These are phyloP conservation scores for Drosophila fulvimacula DNA, from an alignment of 2,888 invertebrate genomes.

Conservation along the genomic window DNA sequence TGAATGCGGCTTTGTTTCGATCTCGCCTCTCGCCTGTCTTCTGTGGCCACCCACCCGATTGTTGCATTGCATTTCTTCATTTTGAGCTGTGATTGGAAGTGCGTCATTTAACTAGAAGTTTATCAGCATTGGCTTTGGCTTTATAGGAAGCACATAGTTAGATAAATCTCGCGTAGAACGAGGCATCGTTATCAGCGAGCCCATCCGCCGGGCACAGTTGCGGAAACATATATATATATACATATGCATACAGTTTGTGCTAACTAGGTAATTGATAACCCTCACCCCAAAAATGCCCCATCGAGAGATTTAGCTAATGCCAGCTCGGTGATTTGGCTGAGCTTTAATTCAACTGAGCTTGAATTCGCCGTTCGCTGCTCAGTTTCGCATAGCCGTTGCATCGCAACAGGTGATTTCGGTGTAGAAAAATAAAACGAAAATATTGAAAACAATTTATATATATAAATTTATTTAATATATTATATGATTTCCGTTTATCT, in stretches of 20 bases:
- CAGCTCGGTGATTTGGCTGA: slow-evolving; percentile 6
- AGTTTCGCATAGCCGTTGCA: slow-evolving; percentile 37
- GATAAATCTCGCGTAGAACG: slow-evolving; percentile 68
- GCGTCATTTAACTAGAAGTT: slow-evolving; percentile 63
- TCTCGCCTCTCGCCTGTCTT: slow-evolving; percentile 11
- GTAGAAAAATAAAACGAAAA: not conserved
- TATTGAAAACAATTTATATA: not conserved
- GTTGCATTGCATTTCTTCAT: slow-evolving; percentile 15
- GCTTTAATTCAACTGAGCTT: slow-evolving; percentile 35
- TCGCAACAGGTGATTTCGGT: slow-evolving; percentile 40
- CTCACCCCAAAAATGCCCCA: slow-evolving; percentile 54
- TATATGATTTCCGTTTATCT: slow-evolving; percentile 5
- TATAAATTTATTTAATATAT: slow-evolving; percentile 7
- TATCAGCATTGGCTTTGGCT: slow-evolving; percentile 38
- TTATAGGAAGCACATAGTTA: slow-evolving; percentile 52
- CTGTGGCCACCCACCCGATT: slow-evolving; percentile 7
- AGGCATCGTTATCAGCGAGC: slow-evolving; percentile 25
- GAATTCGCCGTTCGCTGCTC: slow-evolving; percentile 28
- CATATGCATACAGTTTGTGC: not conserved
- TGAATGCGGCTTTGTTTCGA: slow-evolving; percentile 29
- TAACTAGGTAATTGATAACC: slow-evolving; percentile 73
- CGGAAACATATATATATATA: slow-evolving; percentile 17
- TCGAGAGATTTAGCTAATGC: slow-evolving; percentile 12
- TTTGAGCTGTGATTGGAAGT: slow-evolving; percentile 35
- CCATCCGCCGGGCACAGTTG: slow-evolving; percentile 37